phyloP scores from a whole-genome alignment of 2,888 invertebrate genomes.

The Formica aserva region DNA sequence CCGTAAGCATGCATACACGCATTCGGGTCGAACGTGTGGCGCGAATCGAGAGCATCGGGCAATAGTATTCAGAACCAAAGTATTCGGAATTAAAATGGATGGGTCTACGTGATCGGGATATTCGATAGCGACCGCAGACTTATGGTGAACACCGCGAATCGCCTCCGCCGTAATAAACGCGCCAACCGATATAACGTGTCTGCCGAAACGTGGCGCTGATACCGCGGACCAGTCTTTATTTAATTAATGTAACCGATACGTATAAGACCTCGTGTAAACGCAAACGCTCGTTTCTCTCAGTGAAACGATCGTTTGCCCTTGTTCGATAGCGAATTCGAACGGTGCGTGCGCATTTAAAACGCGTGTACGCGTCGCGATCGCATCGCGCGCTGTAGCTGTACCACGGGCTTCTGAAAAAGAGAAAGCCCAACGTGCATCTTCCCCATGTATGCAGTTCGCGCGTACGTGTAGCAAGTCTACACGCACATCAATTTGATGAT shows the following conservation, averaged over 20 bases:
- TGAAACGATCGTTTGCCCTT: slow-evolving; percentile 27
- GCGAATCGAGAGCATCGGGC: slow-evolving; percentile 56
- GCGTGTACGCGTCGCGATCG: slow-evolving; percentile 53
- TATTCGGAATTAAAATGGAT: slow-evolving; percentile 72
- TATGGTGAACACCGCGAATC: slow-evolving; percentile 74
- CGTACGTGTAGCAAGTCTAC: neutral
- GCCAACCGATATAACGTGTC: slow-evolving; percentile 54
- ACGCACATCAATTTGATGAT: neutral
- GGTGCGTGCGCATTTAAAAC: slow-evolving; percentile 54
- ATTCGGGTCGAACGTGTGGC: slow-evolving; percentile 8
- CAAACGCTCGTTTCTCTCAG: slow-evolving; percentile 61
- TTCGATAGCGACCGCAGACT: slow-evolving; percentile 77
- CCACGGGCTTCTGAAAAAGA: slow-evolving; percentile 66
- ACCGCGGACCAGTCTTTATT: slow-evolving; percentile 71
- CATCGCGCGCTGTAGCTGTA: slow-evolving; percentile 52
- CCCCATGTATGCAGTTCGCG: neutral
- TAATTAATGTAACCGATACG: slow-evolving; percentile 79
- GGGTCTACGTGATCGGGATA: slow-evolving; percentile 79
- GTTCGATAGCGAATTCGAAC: slow-evolving; percentile 61
- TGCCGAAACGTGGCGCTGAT: slow-evolving; percentile 62
- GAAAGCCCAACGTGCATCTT: slow-evolving; percentile 49
- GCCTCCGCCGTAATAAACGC: slow-evolving; percentile 72
- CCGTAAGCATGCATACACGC: slow-evolving; percentile 29
- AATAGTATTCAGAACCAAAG: slow-evolving; percentile 71
- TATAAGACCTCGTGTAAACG: slow-evolving; percentile 68